phyloP scores from a whole-genome alignment of 1,140 invertebrate genomes.

The Pantala flavescens region DNA sequence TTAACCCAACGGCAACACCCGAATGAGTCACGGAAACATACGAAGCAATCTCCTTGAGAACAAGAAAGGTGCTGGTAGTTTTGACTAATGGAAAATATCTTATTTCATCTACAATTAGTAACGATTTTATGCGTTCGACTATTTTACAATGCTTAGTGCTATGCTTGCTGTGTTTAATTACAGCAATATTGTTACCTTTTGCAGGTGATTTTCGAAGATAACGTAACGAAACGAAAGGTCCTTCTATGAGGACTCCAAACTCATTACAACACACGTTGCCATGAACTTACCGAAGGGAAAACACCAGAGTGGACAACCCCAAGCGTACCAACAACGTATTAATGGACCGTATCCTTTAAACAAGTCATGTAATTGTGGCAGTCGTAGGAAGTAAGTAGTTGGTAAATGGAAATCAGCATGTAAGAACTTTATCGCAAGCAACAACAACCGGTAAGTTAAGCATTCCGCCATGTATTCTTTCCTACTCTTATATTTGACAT shows the following conservation, averaged over 20 bases:
- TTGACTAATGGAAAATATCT: constrained; percentile 19
- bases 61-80: constrained; percentile 19
- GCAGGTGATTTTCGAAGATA: constrained; percentile 22
- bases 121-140: background rate
- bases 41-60: constrained; percentile 21
- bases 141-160: constrained; percentile 6
- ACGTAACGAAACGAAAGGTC: constrained; percentile 22
- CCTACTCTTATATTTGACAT: background rate
- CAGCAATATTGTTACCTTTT: constrained; percentile 15
- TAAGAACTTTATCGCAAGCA: background rate
- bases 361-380: background rate
- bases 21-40: constrained; percentile 20
- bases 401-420: background rate
- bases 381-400: background rate
- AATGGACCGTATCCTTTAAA: constrained; percentile 20
- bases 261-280: constrained; percentile 22
- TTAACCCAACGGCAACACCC: constrained; percentile 18
- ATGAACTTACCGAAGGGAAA: constrained; percentile 22
- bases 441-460: background rate
- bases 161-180: constrained; percentile 6
- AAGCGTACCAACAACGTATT: constrained; percentile 20
- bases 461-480: background rate
- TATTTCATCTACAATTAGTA: constrained; percentile 18
- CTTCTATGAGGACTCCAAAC: constrained; percentile 23
- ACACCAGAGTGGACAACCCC: constrained; percentile 21